Base-by-base conservation (phyloP, 2,113 vertebrate species). In the Sturnira hondurensis region DNA sequence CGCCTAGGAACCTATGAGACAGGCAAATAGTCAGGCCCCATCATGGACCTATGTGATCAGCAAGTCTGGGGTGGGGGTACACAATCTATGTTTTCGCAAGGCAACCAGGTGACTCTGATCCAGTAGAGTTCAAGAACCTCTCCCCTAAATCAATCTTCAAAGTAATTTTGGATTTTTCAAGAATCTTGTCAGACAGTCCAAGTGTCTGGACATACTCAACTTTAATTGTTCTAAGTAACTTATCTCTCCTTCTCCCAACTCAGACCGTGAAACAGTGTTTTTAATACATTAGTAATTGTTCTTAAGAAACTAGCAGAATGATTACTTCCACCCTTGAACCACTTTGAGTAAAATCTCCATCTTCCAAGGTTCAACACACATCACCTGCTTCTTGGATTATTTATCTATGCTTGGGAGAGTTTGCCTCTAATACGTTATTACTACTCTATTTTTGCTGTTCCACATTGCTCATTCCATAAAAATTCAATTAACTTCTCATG, bases 391-490 rank as follows among this genome's bases (percentile, higher is more conserved):
- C 43, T 36, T 93, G n/a, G 2, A 82, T 91, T 81, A 38, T n/a
- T 22, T 71, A 20, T 22, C 41, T 84, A 11, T 78, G 77, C 19
- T 43, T 87, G 31, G 26, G 89, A 80, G 5, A 61, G 65, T 77
- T 90, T 45, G 41, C 13, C 24, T 61, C 65, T 86, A 52, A 67
- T 92, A 58, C 92, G n/a, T 87, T 87, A 89, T 77, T 80, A 61
- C 28, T 43, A 92, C 5, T 13, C 20, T 82, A 52, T 91, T 86
- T 67, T n/a, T 89, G 22, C 78, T 94, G 38, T 67, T 87, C 90
- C 38, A 26, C 87, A 10, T 89, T 97, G 88, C 52, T 91, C 36
- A 77, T 83, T 93, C 43, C 86, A 90, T 65, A 17, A 94, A 81
- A 95, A 73, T 24, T 88, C 47, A 67, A 56, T 89, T 86, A 93